phyloP scores from a whole-genome alignment of 1,140 invertebrate species.

The Temnothorax curvispinosus region DNA sequence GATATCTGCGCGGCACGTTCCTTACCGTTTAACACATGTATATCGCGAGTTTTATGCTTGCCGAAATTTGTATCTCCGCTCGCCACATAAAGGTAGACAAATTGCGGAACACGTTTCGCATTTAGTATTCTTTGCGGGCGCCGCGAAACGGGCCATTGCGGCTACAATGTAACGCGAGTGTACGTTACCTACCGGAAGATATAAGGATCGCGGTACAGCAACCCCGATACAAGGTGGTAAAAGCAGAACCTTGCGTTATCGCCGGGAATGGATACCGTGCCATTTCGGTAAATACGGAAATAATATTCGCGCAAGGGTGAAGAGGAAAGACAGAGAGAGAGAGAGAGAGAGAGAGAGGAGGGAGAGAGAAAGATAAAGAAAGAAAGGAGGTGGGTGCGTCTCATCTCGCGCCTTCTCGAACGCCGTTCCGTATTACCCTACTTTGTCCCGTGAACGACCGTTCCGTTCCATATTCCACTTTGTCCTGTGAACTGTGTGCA shows the following conservation, averaged over 20 bases:
- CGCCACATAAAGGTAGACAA: conserved; percentile 60
- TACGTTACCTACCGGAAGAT: conserved; percentile 41
- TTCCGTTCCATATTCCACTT: conserved; percentile 53
- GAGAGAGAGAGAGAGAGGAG: neutral
- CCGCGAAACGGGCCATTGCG: conserved; percentile 48
- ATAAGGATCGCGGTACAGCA: conserved; percentile 46
- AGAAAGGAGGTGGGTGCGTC: neutral
- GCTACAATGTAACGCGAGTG: conserved; percentile 48
- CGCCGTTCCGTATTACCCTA: conserved; percentile 28
- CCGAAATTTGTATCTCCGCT: conserved; percentile 58
- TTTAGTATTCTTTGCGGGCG: conserved; percentile 59
- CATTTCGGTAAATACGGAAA: conserved; percentile 47
- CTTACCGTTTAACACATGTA: conserved; percentile 53
- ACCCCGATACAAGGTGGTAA: conserved; percentile 30
- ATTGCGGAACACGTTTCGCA: conserved; percentile 61
- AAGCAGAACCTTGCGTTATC: conserved; percentile 1
- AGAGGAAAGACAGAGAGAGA: neutral
- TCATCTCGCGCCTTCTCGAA: conserved; percentile 28
- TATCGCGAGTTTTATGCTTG: conserved; percentile 48
- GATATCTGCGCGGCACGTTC: conserved; percentile 9
- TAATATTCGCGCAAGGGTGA: neutral
- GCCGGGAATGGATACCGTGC: neutral
- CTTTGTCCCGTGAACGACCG: conserved; percentile 41
- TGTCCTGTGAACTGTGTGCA: conserved; percentile 52
- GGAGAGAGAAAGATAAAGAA: too few species aligned